Evolutionary conservation across 2,797 vertebrate species (phyloP).

Genomic region (Hozukius guyotensis): DNA sequence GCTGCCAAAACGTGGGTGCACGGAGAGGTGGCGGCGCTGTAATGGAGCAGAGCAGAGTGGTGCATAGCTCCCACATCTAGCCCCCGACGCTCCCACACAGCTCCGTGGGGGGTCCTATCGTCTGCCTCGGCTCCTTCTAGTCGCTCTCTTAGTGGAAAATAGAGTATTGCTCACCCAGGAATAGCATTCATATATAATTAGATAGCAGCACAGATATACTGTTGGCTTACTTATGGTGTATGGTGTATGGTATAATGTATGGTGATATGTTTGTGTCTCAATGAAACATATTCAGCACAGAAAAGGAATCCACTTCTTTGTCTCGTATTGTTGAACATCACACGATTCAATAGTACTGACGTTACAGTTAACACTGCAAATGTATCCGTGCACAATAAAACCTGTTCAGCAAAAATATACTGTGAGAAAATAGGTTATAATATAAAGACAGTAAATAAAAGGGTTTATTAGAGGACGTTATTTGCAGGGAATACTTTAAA

Average conservation of each 20-base stretch:
- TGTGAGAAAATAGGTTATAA: not conserved
- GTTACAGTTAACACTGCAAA: not conserved
- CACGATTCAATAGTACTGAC: not conserved
- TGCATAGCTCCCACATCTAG: slow-evolving; percentile 29
- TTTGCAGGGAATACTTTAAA: not conserved
- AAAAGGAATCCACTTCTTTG: not conserved
- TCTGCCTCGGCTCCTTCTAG: slow-evolving; percentile 25
- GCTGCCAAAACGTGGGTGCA: slow-evolving; percentile 45
- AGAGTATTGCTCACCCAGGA: slow-evolving; percentile 14
- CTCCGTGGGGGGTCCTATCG: slow-evolving; percentile 46
- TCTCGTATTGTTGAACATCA: not conserved
- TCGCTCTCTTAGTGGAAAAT: slow-evolving; percentile 15
- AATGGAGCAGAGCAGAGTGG: slow-evolving; percentile 24
- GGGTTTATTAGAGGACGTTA: not conserved
- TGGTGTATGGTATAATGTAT: too few species aligned
- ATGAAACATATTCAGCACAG: not conserved
- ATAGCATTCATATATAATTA: slow-evolving; percentile 30
- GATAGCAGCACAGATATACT: not conserved
- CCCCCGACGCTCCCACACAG: slow-evolving; percentile 15
- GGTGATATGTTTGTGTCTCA: not conserved
- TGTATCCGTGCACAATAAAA: not conserved
- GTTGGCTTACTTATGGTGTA: not conserved
- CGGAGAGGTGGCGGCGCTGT: slow-evolving; percentile 14
- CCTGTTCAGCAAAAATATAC: too few species aligned
- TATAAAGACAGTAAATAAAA: not conserved